A percentile compares a stretch with the other conserved stretches of the same genome.
Evolutionary conservation across 1,140 invertebrate genomes (phyloP).

Genomic region (Drosophila arizonae): DNA sequence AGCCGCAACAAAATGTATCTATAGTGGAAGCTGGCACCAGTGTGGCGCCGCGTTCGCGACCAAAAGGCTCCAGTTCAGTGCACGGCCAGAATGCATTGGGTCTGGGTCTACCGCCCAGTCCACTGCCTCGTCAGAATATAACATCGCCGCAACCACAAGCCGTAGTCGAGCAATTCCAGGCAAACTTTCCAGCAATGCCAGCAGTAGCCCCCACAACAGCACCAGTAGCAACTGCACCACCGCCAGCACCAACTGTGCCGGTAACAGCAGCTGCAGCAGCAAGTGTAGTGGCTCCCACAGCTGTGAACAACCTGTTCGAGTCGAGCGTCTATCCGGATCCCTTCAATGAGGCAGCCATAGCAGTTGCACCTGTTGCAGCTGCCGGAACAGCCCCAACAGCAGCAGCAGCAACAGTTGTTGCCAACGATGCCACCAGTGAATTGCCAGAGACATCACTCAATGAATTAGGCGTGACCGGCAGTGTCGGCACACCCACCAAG

Average conservation of each 20-base stretch:
- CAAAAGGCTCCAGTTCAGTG: slow-evolving; percentile 86
- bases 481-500: slow-evolving; percentile 81
- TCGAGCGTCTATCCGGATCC: slow-evolving; percentile 85
- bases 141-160: slow-evolving; percentile 81
- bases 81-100: slow-evolving; percentile 83
- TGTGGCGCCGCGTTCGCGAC: slow-evolving; percentile 92
- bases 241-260: slow-evolving; percentile 12
- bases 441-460: slow-evolving; percentile 22
- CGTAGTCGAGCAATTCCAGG: slow-evolving; percentile 80
- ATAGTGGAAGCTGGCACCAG: slow-evolving; percentile 88
- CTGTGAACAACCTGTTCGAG: slow-evolving; percentile 83
- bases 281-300: slow-evolving; percentile 5
- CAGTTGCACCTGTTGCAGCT: neutral
- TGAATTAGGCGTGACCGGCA: slow-evolving; percentile 23
- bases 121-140: slow-evolving; percentile 78
- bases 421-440: slow-evolving; percentile 30
- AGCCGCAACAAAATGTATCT: slow-evolving; percentile 83
- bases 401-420: slow-evolving; percentile 1
- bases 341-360: slow-evolving; percentile 83
- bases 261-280: slow-evolving; percentile 70
- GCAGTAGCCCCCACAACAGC: slow-evolving; percentile 22
- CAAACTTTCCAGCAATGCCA: slow-evolving; percentile 81
- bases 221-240: slow-evolving; percentile 54
- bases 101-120: slow-evolving; percentile 84
- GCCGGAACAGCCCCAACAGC: slow-evolving; percentile 19